Evolutionary conservation across 2,113 vertebrate genomes (phyloP).

Genomic region (Microcebus ravelobensis): DNA sequence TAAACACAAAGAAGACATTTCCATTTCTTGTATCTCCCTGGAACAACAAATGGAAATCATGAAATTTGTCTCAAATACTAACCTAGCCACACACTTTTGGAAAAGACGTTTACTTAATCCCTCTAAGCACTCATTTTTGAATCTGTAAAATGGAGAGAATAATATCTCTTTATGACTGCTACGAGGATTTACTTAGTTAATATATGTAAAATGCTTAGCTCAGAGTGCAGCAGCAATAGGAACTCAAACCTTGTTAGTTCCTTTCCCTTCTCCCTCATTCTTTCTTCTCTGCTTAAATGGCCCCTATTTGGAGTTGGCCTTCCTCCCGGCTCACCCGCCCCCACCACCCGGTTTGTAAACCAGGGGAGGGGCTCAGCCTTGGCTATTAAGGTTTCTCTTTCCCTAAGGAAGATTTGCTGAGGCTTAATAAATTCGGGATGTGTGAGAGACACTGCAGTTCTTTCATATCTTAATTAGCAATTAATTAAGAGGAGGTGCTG

Average conservation of each 20-base stretch:
- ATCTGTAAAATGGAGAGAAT: conserved; percentile 13
- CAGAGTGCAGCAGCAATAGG: not conserved
- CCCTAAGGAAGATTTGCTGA: conserved; percentile 9
- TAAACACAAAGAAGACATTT: not conserved
- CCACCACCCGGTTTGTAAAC: not conserved
- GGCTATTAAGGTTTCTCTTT: not conserved
- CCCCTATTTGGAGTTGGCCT: not conserved
- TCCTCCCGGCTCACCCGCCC: not conserved
- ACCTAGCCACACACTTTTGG: not conserved
- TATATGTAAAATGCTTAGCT: not conserved
- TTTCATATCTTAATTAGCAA: conserved; percentile 75
- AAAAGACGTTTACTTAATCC: not conserved
- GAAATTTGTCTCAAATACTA: not conserved
- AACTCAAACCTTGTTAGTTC: not conserved
- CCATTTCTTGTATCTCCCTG: not conserved
- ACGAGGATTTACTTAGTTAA: not conserved
- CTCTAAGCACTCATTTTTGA: not conserved
- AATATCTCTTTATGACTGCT: not conserved
- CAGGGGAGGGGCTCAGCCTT: not conserved
- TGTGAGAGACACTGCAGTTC: conserved; percentile 24
- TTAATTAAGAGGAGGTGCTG: conserved; percentile 69
- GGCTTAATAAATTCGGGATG: conserved; percentile 59
- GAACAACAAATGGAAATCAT: not conserved
- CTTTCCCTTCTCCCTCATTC: not conserved
- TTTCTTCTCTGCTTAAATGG: not conserved